A percentile compares a stretch with the other conserved stretches of the same genome.
phyloP scores from a whole-genome alignment of 1,140 invertebrate species.

The Mactra quadrangularis region DNA sequence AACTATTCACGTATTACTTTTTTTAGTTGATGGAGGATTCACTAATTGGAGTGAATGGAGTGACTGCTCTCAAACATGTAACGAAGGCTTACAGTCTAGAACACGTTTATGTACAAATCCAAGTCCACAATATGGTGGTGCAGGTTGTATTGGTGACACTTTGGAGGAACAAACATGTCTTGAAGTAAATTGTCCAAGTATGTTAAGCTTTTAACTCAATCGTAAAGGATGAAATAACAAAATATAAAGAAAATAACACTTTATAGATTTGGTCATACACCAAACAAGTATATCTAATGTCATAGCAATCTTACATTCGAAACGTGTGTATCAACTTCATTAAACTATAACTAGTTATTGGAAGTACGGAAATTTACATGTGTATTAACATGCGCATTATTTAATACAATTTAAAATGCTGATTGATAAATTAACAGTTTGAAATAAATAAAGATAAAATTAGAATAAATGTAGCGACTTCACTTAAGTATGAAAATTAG shows the following conservation, averaged over 20 bases:
- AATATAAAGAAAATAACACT: neutral
- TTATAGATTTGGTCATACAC: neutral
- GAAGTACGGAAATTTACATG: too few relatives aligned
- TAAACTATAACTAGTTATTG: too few relatives aligned
- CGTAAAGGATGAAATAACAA: neutral
- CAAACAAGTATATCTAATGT: neutral
- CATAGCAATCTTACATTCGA: too few relatives aligned
- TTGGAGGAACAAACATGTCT: neutral
- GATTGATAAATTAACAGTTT: too few relatives aligned
- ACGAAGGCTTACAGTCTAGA: conserved; percentile 35
- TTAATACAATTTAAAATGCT: too few relatives aligned
- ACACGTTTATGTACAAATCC: conserved; percentile 29
- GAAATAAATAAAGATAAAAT: too few relatives aligned
- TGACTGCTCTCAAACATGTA: conserved; percentile 50
- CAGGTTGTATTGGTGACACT: conserved; percentile 44
- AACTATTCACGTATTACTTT: too few relatives aligned
- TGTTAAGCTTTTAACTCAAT: neutral
- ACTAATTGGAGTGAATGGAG: conserved; percentile 52
- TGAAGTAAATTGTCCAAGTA: conserved; percentile 1
- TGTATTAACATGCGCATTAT: too few relatives aligned
- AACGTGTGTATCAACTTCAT: too few relatives aligned
- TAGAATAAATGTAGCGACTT: too few relatives aligned
- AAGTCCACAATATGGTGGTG: conserved; percentile 59
- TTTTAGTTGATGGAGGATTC: conserved; percentile 57
- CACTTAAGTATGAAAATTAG: too few relatives aligned